phyloP scores from a whole-genome alignment of 2,888 invertebrate species.

The Apotomis turbidana region DNA sequence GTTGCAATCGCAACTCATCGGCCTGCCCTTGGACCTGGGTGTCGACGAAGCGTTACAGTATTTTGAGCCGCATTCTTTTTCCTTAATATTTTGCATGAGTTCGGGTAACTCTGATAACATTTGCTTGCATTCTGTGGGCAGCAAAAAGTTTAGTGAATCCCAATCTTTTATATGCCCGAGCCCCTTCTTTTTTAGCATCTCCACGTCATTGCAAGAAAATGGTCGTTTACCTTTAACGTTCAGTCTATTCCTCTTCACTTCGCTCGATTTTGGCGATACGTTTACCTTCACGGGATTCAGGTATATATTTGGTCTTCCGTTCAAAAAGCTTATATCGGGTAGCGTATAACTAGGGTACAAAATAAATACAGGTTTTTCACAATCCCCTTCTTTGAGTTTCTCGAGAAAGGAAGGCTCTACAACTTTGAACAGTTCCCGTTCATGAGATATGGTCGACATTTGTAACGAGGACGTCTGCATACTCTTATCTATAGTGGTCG shows the following conservation, averaged over 20 bases:
- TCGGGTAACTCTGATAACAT: slow-evolving; percentile 92
- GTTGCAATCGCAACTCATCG: slow-evolving; percentile 85
- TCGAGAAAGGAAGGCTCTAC: slow-evolving; percentile 88
- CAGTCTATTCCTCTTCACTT: slow-evolving; percentile 69
- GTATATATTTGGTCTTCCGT: slow-evolving; percentile 86
- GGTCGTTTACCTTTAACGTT: slow-evolving; percentile 84
- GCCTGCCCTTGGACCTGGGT: slow-evolving; percentile 83
- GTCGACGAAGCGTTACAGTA: slow-evolving; percentile 74
- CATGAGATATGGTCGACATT: slow-evolving; percentile 63
- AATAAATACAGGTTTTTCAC: slow-evolving; percentile 92
- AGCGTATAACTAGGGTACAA: slow-evolving; percentile 96
- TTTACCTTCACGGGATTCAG: slow-evolving; percentile 88
- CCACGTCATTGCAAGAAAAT: slow-evolving; percentile 92
- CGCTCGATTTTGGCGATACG: slow-evolving; percentile 69
- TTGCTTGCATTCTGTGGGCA: slow-evolving; percentile 93
- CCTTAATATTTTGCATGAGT: slow-evolving; percentile 86
- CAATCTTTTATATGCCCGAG: slow-evolving; percentile 95
- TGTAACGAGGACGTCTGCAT: slow-evolving; percentile 88
- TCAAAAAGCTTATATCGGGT: slow-evolving; percentile 93
- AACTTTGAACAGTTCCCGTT: slow-evolving; percentile 83
- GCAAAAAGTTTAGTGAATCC: slow-evolving; percentile 94
- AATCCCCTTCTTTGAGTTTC: slow-evolving; percentile 86
- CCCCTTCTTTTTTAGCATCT: slow-evolving; percentile 90
- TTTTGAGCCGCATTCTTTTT: slow-evolving; percentile 70
- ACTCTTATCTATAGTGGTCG: slow-evolving; percentile 87